phyloP scores from a whole-genome alignment of 2,888 invertebrate genomes.

The Sericinus montela region DNA sequence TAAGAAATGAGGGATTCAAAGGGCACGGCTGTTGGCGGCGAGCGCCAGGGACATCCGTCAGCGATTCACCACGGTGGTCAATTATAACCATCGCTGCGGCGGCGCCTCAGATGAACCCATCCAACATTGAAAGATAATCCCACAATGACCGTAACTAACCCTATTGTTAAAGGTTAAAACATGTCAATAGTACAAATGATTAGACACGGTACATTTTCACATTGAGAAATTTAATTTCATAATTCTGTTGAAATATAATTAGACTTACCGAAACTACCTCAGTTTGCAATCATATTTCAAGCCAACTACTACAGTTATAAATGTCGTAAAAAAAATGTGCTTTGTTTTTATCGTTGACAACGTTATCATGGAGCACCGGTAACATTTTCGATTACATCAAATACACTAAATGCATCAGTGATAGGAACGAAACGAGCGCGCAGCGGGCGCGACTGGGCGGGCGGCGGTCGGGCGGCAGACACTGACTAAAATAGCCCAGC shows the following conservation, averaged over 20 bases:
- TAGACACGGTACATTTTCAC: background rate
- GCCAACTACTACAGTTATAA: background rate
- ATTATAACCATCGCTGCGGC: slow-evolving; percentile 50
- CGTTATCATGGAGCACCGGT: slow-evolving; percentile 1
- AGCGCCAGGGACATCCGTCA: slow-evolving; percentile 57
- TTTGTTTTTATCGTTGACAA: background rate
- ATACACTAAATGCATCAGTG: slow-evolving; percentile 9
- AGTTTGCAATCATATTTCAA: background rate
- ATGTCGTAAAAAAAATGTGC: background rate
- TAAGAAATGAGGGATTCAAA: slow-evolving; percentile 24
- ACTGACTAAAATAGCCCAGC: slow-evolving; percentile 67
- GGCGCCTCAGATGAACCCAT: slow-evolving; percentile 30
- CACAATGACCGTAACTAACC: slow-evolving; percentile 22
- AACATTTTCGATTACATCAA: slow-evolving; percentile 12
- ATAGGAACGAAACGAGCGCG: slow-evolving; percentile 19
- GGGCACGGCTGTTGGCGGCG: slow-evolving; percentile 38
- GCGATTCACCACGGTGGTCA: slow-evolving; percentile 63
- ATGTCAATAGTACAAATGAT: background rate
- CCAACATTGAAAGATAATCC: slow-evolving; percentile 24
- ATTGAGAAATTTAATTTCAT: too few species aligned
- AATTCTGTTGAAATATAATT: too few species aligned
- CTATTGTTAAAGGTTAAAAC: slow-evolving; percentile 19
- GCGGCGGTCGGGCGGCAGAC: slow-evolving; percentile 41
- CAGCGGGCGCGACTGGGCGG: slow-evolving; percentile 59
- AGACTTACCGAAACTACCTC: slow-evolving; percentile 6